Evolutionary conservation across 1,140 invertebrate species (phyloP).

Genomic region (Anoplophora glabripennis): DNA sequence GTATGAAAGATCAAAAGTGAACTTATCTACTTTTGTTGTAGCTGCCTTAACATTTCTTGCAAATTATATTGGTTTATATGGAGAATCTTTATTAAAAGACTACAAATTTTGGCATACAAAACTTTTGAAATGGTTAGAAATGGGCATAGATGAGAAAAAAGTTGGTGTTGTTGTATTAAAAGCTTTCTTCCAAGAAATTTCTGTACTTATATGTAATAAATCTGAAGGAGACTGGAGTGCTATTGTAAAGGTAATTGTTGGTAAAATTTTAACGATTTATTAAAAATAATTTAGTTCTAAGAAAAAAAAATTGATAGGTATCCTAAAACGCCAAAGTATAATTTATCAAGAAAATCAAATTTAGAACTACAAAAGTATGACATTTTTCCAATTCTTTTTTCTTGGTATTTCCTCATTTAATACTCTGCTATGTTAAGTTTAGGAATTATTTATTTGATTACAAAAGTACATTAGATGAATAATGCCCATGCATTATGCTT

Average conservation of each 20-base stretch:
- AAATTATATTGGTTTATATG: conserved; percentile 31
- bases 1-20: too few relatives aligned
- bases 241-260: conserved; percentile 40
- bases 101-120: conserved; percentile 34
- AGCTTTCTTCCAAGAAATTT: conserved; percentile 45
- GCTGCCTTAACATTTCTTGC: conserved; percentile 34
- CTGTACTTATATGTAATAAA: conserved; percentile 29
- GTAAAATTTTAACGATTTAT: neutral
- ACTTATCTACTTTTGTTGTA: conserved; percentile 17
- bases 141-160: conserved; percentile 29
- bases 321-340: too few relatives aligned
- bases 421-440: too few relatives aligned
- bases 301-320: too few relatives aligned
- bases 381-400: too few relatives aligned
- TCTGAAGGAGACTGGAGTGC: conserved; percentile 7
- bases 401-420: too few relatives aligned
- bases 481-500: too few relatives aligned
- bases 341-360: too few relatives aligned
- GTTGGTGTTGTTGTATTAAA: conserved; percentile 37
- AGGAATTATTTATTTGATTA: too few relatives aligned
- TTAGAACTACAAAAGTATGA: too few relatives aligned
- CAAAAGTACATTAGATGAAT: too few relatives aligned
- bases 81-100: conserved; percentile 22
- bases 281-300: too few relatives aligned
- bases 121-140: conserved; percentile 26